A percentile compares a stretch with the other conserved stretches of the same genome.
Evolutionary conservation across 53 echinoderm and acorn worm genomes (phyloP).

Genomic region (Henricia sp.): DNA sequence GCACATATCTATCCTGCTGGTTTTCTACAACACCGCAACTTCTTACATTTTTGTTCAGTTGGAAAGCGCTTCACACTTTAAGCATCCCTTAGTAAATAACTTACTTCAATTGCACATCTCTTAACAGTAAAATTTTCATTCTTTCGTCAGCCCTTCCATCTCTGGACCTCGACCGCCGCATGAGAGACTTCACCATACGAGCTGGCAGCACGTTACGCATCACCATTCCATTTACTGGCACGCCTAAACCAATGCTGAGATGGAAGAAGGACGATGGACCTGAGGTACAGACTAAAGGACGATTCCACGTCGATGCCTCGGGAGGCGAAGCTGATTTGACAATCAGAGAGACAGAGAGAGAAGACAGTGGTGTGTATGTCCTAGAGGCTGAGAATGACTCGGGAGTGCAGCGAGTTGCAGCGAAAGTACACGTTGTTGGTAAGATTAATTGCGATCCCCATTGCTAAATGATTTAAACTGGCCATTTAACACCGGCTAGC

Average conservation of each 20-base stretch:
- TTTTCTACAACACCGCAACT: too few relatives aligned
- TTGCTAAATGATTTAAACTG: too few relatives aligned
- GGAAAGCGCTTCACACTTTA: too few relatives aligned
- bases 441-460: conserved; percentile 58
- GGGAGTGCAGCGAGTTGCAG: conserved; percentile 74
- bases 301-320: conserved; percentile 58
- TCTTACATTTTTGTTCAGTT: too few relatives aligned
- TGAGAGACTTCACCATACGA: conserved; percentile 58
- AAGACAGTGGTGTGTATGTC: conserved; percentile 84
- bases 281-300: conserved; percentile 73
- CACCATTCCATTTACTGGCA: conserved; percentile 79
- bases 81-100: too few relatives aligned
- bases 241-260: conserved; percentile 78
- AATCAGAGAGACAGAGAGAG: conserved; percentile 87
- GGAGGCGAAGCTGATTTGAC: conserved; percentile 74
- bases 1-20: too few relatives aligned
- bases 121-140: too few relatives aligned
- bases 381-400: conserved; percentile 80
- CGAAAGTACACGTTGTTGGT: conserved; percentile 87
- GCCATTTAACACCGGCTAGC: too few relatives aligned
- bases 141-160: conserved; percentile 66
- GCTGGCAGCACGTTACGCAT: conserved; percentile 72
- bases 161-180: conserved; percentile 64
- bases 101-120: too few relatives aligned
- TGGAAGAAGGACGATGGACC: conserved; percentile 80